Evolutionary conservation across 2,113 vertebrate genomes (phyloP), one percentile per base, ranked within the genome.

Genomic region (Oryzias celebensis): DNA sequence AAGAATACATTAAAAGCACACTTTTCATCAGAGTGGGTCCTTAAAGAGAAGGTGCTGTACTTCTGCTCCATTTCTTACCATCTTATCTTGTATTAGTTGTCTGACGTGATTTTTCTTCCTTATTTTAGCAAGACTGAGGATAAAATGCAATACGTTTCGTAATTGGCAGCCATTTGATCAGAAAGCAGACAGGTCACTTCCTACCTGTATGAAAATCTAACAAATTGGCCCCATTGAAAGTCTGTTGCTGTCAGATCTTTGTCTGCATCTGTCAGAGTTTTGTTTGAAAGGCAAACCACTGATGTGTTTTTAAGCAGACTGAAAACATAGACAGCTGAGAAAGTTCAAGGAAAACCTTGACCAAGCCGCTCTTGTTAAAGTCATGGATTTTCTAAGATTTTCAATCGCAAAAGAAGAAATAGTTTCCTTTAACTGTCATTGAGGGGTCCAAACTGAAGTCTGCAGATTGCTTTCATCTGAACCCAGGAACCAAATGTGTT

Each of bases 221-320:
- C 59, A 71, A 73, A 73, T 71, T 80, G 62, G 74, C 61, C 52
- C 52, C 36, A 31, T 55, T 7, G 28, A 74, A 70, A 52, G 61
- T 60, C 49, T 49, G 49, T 42, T 59, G 44, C 73, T 61, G 62
- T 62, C 12, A 42, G 56, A 62, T 55, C 16, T 52, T 79, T 68
- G 60, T 47, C 71, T 67, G 46, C 45, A 13, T 71, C 80, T 68
- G 31, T 48, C 53, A 26, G 7, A 60, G 44, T 57, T 54, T 22
- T 60, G 24, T 55, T 75, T 36, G 62, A 55, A 50, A 51, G 36
- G 54, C 23, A 1, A 57, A 65, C 24, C 48, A 60, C 58, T 70
- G 71, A 77, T 70, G 74, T 78, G 68, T 76, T 77, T 83, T 73
- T 64, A 68, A 77, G 36, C 22, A 23, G 53, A 70, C 43, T 52